These are phyloP conservation scores for Paramormyrops hopkinsi DNA, from an alignment of 2,797 vertebrate genomes.

Conservation along the genomic window DNA sequence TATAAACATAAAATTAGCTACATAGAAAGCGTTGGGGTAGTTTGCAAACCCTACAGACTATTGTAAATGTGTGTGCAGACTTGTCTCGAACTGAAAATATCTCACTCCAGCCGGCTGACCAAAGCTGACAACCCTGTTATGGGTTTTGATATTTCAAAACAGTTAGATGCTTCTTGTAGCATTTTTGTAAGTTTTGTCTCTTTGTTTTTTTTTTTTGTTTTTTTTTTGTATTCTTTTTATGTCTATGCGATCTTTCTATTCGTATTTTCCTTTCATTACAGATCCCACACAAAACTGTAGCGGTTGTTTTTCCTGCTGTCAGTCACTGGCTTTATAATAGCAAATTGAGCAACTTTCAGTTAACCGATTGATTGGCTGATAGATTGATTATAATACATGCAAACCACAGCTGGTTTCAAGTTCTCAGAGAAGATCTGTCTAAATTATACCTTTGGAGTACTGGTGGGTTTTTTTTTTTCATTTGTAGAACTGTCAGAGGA, in stretches of 20 bases:
- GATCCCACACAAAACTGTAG: not conserved
- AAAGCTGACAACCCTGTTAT: not conserved
- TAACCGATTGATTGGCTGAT: not conserved
- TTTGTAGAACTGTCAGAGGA: not conserved
- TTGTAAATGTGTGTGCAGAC: not conserved
- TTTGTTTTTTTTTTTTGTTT: not conserved
- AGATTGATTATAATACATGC: not conserved
- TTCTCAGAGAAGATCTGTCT: not conserved
- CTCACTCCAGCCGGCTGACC: not conserved
- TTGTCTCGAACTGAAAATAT: not conserved
- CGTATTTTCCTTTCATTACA: not conserved
- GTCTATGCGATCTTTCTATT: not conserved
- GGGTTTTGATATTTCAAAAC: not conserved
- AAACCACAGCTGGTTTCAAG: not conserved
- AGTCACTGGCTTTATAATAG: not conserved
- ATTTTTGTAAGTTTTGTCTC: not conserved
- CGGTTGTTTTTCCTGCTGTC: not conserved
- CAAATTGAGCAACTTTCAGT: not conserved
- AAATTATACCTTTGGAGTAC: not conserved
- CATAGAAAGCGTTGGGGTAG: not conserved
- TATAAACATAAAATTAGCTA: not conserved
- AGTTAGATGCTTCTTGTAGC: not conserved
- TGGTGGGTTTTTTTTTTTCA: not conserved
- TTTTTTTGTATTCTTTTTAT: not conserved
- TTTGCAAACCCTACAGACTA: not conserved